Evolutionary conservation across 2,888 invertebrate species (phyloP), one percentile per base, ranked within the genome.

Genomic region (Chloroclystis v-ata): DNA sequence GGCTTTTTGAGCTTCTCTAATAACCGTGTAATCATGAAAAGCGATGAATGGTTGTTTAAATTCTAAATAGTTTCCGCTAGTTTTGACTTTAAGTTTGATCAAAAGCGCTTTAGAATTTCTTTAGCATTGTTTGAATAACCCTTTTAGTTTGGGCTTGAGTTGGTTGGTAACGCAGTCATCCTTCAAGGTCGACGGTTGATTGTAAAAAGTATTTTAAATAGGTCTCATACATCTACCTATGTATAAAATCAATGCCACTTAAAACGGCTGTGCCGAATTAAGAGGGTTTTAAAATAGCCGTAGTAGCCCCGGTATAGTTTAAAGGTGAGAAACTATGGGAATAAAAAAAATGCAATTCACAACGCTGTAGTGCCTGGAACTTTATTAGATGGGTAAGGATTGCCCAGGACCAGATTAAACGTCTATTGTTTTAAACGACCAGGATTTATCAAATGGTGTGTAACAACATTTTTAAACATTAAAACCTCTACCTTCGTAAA

Each of bases 21-120:
- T 63, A 59, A 65, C 63, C 68, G 66, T 69, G 64, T 68, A 71
- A 70, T 75, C 63, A 69, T 60, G 54, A 53, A 63, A 59, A 65
- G 61, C 61, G 56, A 60, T 63, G 59, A 63, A 61, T 57, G 56
- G 62, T 58, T 62, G 67, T 67, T 65, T 59, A 47, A 56, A 68
- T 63, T 63, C 58, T 58, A 61, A 65, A 57, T 61, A 55, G 56
- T 65, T 70, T 69, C 70, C 69, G 67, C 59, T 62, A 44, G 44
- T 39, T 59, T 60, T 57, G 44, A 58, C 57, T 57, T 63, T 5
- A 33, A 38, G 42, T 63, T 56, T 37, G 37, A 52, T 35, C 20
- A 35, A 35, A 35, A 42, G 52, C 46, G 49, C 49, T 63, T 52
- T 59, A 42, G 30, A 40, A 12, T 24, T 33, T 45, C 7, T n/a